Percentiles rank a stretch among this genome's conserved stretches.
These are phyloP conservation scores for Uropetala carovei DNA, from an alignment of 2,888 invertebrate species.

Conservation along the genomic window DNA sequence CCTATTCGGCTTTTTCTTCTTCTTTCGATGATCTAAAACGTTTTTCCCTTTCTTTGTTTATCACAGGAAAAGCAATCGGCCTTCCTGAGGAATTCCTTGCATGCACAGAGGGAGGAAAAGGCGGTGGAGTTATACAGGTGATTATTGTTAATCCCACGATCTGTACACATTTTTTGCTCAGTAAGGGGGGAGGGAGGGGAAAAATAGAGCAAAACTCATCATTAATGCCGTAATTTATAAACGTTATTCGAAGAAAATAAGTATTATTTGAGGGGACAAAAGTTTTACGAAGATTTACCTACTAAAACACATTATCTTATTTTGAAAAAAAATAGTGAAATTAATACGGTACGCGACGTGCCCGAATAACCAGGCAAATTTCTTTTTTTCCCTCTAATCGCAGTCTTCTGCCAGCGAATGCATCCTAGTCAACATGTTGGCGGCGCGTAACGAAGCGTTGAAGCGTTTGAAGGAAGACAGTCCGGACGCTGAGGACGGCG, in stretches of 20 bases:
- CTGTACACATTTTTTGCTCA: too few relatives aligned
- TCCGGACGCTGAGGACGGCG: constrained; percentile 80
- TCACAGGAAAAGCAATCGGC: constrained; percentile 79
- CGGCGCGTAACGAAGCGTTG: constrained; percentile 85
- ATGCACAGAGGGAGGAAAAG: constrained; percentile 76
- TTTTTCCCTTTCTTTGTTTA: neutral
- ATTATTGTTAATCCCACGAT: neutral
- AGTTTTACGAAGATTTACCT: too few relatives aligned
- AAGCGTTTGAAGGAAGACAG: constrained; percentile 80
- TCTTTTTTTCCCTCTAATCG: constrained; percentile 55
- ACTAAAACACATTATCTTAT: too few relatives aligned
- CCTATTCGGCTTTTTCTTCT: neutral
- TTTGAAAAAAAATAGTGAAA: too few relatives aligned
- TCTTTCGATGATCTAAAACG: neutral
- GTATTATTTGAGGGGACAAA: too few relatives aligned
- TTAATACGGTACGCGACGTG: too few relatives aligned
- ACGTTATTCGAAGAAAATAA: too few relatives aligned
- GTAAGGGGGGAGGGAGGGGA: too few relatives aligned
- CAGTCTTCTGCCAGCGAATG: constrained; percentile 89
- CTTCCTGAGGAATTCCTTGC: constrained; percentile 84
- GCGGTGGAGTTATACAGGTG: constrained; percentile 89
- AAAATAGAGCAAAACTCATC: too few relatives aligned
- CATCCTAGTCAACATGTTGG: constrained; percentile 86
- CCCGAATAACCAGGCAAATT: too few relatives aligned
- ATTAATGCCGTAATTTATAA: too few relatives aligned